Conservation (phyloP, 2,797 vertebrate genomes). For the Platyrinchus mystaceus region DNA sequence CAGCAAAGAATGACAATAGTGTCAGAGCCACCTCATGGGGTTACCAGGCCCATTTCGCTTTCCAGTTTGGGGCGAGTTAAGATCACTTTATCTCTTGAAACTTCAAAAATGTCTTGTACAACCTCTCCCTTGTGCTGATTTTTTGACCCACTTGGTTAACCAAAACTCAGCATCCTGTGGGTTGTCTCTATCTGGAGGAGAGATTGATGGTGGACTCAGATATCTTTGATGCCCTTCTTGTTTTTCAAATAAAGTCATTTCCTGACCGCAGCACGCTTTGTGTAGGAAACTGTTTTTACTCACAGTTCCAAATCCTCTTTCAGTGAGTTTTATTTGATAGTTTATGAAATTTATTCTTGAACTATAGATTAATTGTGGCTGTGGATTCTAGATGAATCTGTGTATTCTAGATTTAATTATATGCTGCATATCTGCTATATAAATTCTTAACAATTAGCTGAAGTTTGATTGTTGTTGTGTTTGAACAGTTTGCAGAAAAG, state of each 20-base stretch:
- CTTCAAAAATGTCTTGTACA: background rate
- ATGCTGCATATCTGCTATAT: background rate
- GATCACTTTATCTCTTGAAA: background rate
- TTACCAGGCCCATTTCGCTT: background rate
- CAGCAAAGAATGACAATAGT: background rate
- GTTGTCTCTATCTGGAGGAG: background rate
- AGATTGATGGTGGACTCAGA: background rate
- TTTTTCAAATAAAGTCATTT: constrained; percentile 10
- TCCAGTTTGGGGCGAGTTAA: background rate
- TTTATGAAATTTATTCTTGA: background rate
- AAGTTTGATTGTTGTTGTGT: background rate
- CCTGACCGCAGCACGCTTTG: background rate
- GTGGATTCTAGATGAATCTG: background rate
- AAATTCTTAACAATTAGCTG: background rate
- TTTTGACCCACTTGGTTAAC: constrained; percentile 59
- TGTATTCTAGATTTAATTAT: background rate
- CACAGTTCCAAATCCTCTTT: background rate
- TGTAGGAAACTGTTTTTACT: background rate
- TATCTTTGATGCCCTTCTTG: background rate
- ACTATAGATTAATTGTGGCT: background rate
- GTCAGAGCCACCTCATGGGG: background rate
- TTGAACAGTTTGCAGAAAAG: background rate
- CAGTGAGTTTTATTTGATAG: background rate
- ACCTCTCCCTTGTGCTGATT: background rate
- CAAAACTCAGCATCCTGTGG: constrained; percentile 18